These are phyloP conservation scores for Dendrophyllia cribrosa DNA, from an alignment of 64 coral and sea anemone species.

Conservation along the genomic window DNA sequence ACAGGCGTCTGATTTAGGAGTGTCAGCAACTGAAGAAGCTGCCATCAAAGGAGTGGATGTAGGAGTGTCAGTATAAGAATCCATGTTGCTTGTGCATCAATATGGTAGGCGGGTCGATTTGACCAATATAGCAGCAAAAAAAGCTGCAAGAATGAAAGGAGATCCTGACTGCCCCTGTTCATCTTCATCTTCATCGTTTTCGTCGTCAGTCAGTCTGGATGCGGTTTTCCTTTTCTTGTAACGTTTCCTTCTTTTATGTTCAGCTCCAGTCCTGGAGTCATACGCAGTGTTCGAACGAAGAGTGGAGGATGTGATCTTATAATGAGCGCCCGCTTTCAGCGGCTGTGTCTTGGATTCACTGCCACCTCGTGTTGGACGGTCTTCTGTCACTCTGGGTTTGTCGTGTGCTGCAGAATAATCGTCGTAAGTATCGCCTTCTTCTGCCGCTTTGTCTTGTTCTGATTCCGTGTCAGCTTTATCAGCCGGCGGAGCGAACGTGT, in stretches of 20 bases:
- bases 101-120: no score
- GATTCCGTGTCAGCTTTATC: no score
- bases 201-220: not conserved
- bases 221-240: not conserved
- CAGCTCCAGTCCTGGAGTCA: not conserved
- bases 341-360: not conserved
- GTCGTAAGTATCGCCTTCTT: no score
- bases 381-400: no score
- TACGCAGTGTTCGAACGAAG: not conserved
- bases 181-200: not conserved
- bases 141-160: not conserved
- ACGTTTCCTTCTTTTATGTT: not conserved
- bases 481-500: not conserved
- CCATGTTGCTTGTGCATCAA: no score
- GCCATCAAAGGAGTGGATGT: no score
- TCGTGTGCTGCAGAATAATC: no score
- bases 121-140: not conserved
- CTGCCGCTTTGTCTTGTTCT: no score
- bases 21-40: no score
- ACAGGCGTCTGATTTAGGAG: not conserved
- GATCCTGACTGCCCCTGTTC: no score
- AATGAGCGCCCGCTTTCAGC: not conserved
- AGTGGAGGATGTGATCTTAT: not conserved
- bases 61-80: no score
- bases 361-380: not conserved